Evolutionary conservation across 2,113 vertebrate species (phyloP), one percentile per base, ranked within the genome.

Genomic region (Myrmecobius fasciatus): DNA sequence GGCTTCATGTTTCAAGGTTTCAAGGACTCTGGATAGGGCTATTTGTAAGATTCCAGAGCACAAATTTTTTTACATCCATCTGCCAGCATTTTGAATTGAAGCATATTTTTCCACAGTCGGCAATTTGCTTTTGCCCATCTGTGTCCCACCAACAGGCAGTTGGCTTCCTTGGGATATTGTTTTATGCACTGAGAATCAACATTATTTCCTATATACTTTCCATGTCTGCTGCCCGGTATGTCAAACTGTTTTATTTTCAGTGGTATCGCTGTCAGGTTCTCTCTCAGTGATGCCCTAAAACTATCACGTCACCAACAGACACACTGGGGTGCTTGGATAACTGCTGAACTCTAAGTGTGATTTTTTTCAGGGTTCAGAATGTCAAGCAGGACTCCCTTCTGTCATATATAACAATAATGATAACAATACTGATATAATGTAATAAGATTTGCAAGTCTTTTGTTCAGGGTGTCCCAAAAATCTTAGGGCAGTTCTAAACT

Each of bases 81-180:
- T 56, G 36, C n/a, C 60, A 92, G 83, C 94, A 97, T 43, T 94
- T 96, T 97, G 96, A 90, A 6, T 51, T 56, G 46, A 48, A 89
- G 52, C 49, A 95, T 94, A 48, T 8, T 97, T 96, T 96, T 43
- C 46, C 89, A 51, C 56, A 90, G 88, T 91, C 93, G 67, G 0
- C 92, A 51, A 60, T 95, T 95, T 9, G 96, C 75, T 96, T 92
- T 22, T 89, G n/a, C 83, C 54, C 96, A 8, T 90, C 8, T 0
- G 91, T 96, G 94, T 36, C 93, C 67, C 92, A 93, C 14, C 17
- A 52, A 31, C 31, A 91, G 89, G 89, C 90, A 96, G 95, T 1
- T 89, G 51, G 48, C 56, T 94, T 94, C 43, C 31, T 92, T 88
- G 36, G 88, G 49, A 3, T 91, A 90, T 31, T 53, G 2, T 95